Base-by-base conservation (phyloP, 2,113 vertebrate genomes). In the Labeo catla region DNA sequence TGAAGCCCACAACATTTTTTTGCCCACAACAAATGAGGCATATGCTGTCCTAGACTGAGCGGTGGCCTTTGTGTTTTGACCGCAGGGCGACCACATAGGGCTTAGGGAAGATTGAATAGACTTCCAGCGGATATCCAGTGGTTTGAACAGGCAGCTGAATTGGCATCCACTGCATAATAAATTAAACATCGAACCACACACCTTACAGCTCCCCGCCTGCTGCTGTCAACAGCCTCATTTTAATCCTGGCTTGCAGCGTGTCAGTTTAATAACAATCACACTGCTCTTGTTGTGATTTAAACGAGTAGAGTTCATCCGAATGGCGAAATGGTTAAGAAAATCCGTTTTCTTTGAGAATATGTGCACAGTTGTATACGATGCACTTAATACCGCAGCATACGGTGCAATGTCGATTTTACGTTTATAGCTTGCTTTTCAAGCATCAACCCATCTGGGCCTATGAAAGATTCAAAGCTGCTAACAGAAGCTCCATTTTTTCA, bases 121-220 rank as follows among this genome's bases (percentile, higher is more conserved):
- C 82, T 92, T 93, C 87, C 45, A 91, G 81, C 90, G 28, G 87
- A 89, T 92, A 93, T 92, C 89, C 91, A 87, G 89, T 91, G 88
- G 87, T 94, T 93, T 92, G 85, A 52, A 59, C 87, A 91, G 93
- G 86, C 89, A 92, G 87, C 83, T 87, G 79, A 68, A 52, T 50
- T 82, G 80, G 63, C 63, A 70, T 84, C 28, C 68, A 76, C 66
- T 88, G 54, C 34, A 66, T 7, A 73, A 72, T 87, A 86, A 78
- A 78, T 88, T 92, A 89, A 90, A 91, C 83, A 43, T 87, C 87
- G 86, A 90, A 77, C 87, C 70, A 15, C 83, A 39, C 82, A 84
- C 84, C 68, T 84, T 15, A 19, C 3, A 21, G 9, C 0, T 76
- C 80, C 86, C 43, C 63, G 79, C 23, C 39, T 61, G 36, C 79